Percentiles rank a stretch among this genome's conserved stretches.
phyloP scores from a whole-genome alignment of 1,140 invertebrate species.

The Drosophila tsacasi region DNA sequence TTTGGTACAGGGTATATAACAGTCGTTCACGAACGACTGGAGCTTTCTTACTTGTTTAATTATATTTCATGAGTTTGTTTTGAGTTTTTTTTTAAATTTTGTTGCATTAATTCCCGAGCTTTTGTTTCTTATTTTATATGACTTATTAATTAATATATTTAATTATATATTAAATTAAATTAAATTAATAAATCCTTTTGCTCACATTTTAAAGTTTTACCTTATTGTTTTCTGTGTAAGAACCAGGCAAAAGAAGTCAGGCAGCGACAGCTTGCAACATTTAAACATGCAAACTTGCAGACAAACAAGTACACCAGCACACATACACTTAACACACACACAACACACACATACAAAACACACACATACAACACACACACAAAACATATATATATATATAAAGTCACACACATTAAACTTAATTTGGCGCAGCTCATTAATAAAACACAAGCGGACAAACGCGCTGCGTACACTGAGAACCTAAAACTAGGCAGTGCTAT shows the following conservation, averaged over 20 bases:
- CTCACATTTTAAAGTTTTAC: too few relatives aligned
- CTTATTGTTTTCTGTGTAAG: neutral
- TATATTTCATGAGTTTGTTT: too few relatives aligned
- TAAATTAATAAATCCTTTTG: too few relatives aligned
- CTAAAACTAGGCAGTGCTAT: constrained; percentile 32
- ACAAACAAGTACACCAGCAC: constrained; percentile 1
- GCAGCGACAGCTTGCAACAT: constrained; percentile 29
- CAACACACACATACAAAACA: neutral
- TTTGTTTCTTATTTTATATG: neutral
- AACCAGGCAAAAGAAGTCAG: neutral
- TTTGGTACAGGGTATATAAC: too few relatives aligned
- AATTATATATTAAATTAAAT: neutral
- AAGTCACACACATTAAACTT: constrained; percentile 75
- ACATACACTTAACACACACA: constrained; percentile 36
- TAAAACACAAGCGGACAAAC: constrained; percentile 58
- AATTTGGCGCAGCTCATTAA: constrained; percentile 81
- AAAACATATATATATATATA: constrained; percentile 42
- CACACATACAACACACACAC: neutral
- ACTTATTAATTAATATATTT: neutral
- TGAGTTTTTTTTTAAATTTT: neutral
- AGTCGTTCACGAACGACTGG: too few relatives aligned
- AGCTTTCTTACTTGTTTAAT: too few relatives aligned
- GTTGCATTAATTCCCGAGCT: neutral
- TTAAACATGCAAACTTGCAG: constrained; percentile 34
- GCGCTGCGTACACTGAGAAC: constrained; percentile 19